These are phyloP conservation scores for Drosophila sordidula DNA, from an alignment of 2,888 invertebrate species.

Conservation along the genomic window DNA sequence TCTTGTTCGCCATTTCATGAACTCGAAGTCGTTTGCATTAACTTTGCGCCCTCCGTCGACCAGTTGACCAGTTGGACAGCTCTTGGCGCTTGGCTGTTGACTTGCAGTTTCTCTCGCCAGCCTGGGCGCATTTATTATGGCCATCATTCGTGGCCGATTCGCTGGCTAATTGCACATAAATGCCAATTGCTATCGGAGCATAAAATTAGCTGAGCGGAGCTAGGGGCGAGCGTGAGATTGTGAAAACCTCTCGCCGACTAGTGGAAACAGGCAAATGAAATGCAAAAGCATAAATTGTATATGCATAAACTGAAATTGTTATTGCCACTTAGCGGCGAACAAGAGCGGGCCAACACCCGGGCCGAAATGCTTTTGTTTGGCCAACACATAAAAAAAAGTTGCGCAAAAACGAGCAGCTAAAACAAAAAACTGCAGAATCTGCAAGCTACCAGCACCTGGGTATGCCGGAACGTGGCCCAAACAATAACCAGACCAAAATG, in stretches of 20 bases:
- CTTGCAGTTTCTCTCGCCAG: constrained; percentile 9
- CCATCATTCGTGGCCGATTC: constrained; percentile 37
- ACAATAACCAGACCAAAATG: constrained; percentile 41
- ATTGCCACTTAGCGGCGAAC: constrained; percentile 67
- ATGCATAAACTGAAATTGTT: constrained; percentile 68
- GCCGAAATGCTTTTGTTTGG: too few species aligned
- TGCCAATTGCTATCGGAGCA: constrained; percentile 53
- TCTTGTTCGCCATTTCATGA: constrained; percentile 46
- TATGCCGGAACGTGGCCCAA: constrained; percentile 28
- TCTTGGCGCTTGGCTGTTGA: background rate
- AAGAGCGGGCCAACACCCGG: constrained; percentile 22
- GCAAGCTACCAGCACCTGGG: constrained; percentile 43
- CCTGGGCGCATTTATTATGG: constrained; percentile 38
- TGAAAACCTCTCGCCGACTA: constrained; percentile 10
- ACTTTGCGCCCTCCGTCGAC: constrained; percentile 43
- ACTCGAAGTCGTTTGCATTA: constrained; percentile 56
- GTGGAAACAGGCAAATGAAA: constrained; percentile 4
- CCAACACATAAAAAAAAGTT: constrained; percentile 12
- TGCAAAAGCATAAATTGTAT: constrained; percentile 54
- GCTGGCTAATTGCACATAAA: constrained; percentile 54
- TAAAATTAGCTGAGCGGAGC: constrained; percentile 37
- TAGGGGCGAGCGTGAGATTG: constrained; percentile 19
- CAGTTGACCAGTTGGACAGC: constrained; percentile 36
- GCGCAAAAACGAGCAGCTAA: background rate
- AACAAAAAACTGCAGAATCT: constrained; percentile 41